Base-by-base conservation (phyloP, 2,888 invertebrate species). In the Lasioglossum vierecki region DNA sequence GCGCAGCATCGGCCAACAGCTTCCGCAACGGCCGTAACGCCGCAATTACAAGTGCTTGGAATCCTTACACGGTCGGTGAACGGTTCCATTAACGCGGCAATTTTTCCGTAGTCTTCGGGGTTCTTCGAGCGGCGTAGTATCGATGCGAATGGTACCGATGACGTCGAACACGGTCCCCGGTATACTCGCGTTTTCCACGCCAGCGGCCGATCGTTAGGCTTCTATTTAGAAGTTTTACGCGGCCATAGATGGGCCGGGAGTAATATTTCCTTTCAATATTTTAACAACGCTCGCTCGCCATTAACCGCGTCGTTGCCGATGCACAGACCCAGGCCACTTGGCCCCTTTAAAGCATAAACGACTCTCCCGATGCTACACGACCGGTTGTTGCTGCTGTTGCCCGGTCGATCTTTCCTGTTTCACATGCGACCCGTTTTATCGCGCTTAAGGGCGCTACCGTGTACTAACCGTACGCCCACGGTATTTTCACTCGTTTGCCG, bases 241-340 rank as follows among this genome's bases (percentile, higher is more conserved):
- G 30, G 26, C 39, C 66, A 46, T 80, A 74, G 75, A n/a, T 68
- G 72, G 73, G n/a, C 26, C 8, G 30, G n/a, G n/a, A n/a, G 60
- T 49, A 76, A 81, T 88, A 88, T 91, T 91, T 88, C 82, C 85
- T 82, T 88, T 88, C 73, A 79, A 90, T 89, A 90, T 87, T 86
- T 84, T 72, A 79, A 80, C 82, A 73, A 15, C 78, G 72, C 18
- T 53, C 41, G 30, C 63, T 72, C 78, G 49, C 85, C 82, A 80
- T 90, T 88, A 83, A 30, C 72, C 66, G 68, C 78, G 60, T 18
- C 76, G 53, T 18, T 73, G n/a, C 49, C 53, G 44, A 46, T 57
- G 22, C 60, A 41, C 57, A 26, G 44, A 44, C 73, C 18, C 60
- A 63, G 60, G 60, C 76, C 76, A 35, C 70, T 22, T 53, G 68